Evolutionary conservation across 2,113 vertebrate species (phyloP), one percentile per base, ranked within the genome.

Genomic region (Pseudorectes ferrugineus): DNA sequence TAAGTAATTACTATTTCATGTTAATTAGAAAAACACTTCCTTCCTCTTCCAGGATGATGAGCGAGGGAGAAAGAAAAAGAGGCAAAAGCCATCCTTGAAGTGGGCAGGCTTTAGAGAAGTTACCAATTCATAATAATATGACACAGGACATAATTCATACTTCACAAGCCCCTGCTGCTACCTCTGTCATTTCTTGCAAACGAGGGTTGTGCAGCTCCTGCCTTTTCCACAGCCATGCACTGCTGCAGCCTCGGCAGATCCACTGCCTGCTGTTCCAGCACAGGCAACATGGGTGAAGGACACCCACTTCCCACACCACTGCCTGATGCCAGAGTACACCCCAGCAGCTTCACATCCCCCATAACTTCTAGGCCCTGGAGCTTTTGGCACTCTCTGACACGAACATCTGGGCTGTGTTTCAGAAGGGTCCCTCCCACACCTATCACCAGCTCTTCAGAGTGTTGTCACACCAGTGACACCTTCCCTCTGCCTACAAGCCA

Each of bases 151-250:
- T 11, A 23, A 57, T 11, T 19, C 55, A 17, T 2, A 8, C 31
- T 8, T 9, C 63, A 14, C 31, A 61, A 2, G 2, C 5, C 16
- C 28, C 24, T 51, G 70, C 49, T 36, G 21, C 36, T 48, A 2
- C 49, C 20, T 38, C 36, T 48, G 11, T 36, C 6, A 2, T 29
- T 38, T 51, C 59, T 28, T 25, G 15, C 67, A 23, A 40, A 15
- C 28, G 52, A 45, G 48, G 52, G 19, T 33, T 42, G 23, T 19
- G 5, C 35, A 52, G 49, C 28, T 43, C 14, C 82, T 66, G 2
- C 2, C 1, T 26, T 74, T 45, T 16, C 26, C 1, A 4, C 1
- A 35, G 31, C 6, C 1, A 3, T 5, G 7, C 6, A 1, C 24
- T 24, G 45, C 79, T 35, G 43, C 33, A 42, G 11, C 24, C 43